Base-by-base conservation (phyloP, 2,888 invertebrate species). In the Smittia sp. region DNA sequence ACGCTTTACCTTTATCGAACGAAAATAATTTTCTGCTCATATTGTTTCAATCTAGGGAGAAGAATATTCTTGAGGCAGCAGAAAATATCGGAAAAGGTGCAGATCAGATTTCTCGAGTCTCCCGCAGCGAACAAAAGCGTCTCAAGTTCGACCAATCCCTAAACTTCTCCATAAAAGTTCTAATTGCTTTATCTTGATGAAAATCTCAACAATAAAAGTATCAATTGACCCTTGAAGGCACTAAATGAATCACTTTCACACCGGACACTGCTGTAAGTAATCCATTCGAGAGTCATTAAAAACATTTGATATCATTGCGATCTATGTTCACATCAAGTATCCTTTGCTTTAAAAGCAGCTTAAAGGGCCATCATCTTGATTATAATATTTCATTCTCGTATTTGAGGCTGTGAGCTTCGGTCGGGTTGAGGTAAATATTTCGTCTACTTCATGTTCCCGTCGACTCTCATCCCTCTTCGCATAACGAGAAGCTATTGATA, bases 1-100 rank as follows among this genome's bases (percentile, higher is more conserved):
- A 46, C 46, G 46, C n/a, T 58, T 58, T 22, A 46, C 15, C 15
- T 58, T 58, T 22, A 46, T 46, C 15, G 46, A 20, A 58, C 2
- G 46, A 20, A 58, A 58, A 58, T 11, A 58, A 7, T 58, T 46
- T 15, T n/a, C 13, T 46, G n/a, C 58, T 9, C 22, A 58, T 58
- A 58, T 58, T 58, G 58, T 58, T 58, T 58, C 58, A 58, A 58
- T 58, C 58, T n/a, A n/a, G n/a, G n/a, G n/a, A n/a, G n/a, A 58
- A 22, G 18, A 22, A 58, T 20, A 13, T 22, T 24, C 11, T 24
- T 15, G 24, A 58, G 22, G 18, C 58, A 58, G 58, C 58, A 46
- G 24, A 24, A 58, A 58, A 58, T 58, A 15, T 13, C 11, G 52
- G n/a, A 46, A 46, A 46, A 15, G n/a, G n/a, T 9, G 39, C 39